Base-by-base conservation (phyloP, 2,797 vertebrate species). In the Chrosomus eos region DNA sequence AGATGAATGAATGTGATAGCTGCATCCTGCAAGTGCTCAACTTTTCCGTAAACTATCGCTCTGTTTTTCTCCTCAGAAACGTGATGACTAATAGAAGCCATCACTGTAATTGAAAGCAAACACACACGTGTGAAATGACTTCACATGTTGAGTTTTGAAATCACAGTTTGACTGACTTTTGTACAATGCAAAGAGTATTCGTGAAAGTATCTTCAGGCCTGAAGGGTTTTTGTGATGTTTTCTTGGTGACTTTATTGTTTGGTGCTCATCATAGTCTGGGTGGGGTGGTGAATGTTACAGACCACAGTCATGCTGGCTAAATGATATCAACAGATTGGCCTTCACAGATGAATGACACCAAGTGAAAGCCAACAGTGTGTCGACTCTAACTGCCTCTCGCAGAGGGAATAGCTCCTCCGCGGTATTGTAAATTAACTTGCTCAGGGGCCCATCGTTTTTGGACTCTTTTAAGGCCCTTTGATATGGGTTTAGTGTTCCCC, bases 161-260 rank as follows among this genome's bases (percentile, higher is more conserved):
- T 13, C 77, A 51, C 13, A 19, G 23, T n/a, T 67, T n/a, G 8
- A 58, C 13, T 19, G 28, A 94, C 93, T 93, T 95, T 90, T 93
- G 26, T 21, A 21, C 40, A 16, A 48, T 79, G 43, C 14, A 94
- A 92, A 90, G 92, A 94, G 91, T 95, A 90, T 87, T 93, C 90
- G 92, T 92, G 92, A 95, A 94, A 93, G 94, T 94, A 94, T 95
- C 92, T 92, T 92, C 94, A 23, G 92, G 90, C 91, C 90, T 10
- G 9, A 58, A n/a, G 55, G 55, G 93, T 92, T 91, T 94, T 93
- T 91, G 23, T 16, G 89, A 94, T 93, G 92, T 94, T 95, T 94
- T 94, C 92, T 93, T 90, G 91, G 91, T 94, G 96, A 96, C 94
- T 89, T 93, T 89, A 92, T 81, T 85, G 88, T 76, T 74, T 87